phyloP scores from a whole-genome alignment of 2,888 invertebrate genomes.

The Microplitis manilae region DNA sequence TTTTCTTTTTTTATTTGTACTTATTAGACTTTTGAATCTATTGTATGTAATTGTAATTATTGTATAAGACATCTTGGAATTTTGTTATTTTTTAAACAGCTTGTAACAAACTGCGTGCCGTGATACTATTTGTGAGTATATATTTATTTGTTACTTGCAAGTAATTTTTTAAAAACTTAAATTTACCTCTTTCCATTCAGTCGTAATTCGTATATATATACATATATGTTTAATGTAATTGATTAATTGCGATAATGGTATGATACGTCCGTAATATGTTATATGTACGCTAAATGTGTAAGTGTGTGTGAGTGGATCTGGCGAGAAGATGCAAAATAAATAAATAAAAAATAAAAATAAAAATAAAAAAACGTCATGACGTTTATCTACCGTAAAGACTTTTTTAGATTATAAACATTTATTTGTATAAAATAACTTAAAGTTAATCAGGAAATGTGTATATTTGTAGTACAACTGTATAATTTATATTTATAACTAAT shows the following conservation, averaged over 20 bases:
- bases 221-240: not conserved
- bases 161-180: constrained; percentile 11
- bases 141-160: not conserved
- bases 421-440: constrained; percentile 35
- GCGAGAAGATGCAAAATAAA: not conserved
- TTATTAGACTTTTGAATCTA: not conserved
- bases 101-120: not conserved
- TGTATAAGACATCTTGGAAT: not conserved
- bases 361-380: constrained; percentile 43
- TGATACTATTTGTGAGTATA: constrained; percentile 7
- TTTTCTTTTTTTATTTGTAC: not conserved
- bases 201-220: not conserved
- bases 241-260: not conserved
- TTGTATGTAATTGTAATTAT: not conserved
- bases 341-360: constrained; percentile 1
- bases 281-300: not conserved
- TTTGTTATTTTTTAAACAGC: not conserved
- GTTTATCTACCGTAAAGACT: constrained; percentile 26
- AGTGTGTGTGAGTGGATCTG: not conserved
- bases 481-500: constrained; percentile 54
- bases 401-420: constrained; percentile 23
- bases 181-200: constrained; percentile 10
- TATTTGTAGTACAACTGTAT: constrained; percentile 69
- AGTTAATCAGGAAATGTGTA: constrained; percentile 60
- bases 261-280: not conserved